Base-by-base conservation (phyloP, 2,797 vertebrate species). In the Bovichtus variegatus region DNA sequence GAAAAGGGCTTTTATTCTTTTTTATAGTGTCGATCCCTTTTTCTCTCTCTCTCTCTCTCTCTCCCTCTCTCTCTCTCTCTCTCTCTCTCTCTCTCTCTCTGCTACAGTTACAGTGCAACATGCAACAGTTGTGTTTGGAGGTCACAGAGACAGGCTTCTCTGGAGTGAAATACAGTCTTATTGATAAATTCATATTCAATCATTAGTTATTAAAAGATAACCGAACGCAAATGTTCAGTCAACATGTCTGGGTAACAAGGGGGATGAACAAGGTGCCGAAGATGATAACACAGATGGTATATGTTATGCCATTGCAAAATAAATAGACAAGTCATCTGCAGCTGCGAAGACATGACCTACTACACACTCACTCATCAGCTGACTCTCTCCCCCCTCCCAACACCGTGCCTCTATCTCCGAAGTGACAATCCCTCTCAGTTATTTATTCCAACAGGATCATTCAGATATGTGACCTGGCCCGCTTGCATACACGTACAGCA, bases 381-480 rank as follows among this genome's bases (percentile, higher is more conserved):
- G 78, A 78, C 55, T 4, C 66, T 18, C 55, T 46, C 21, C 62
- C 10, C 0, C n/a, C 50, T 6, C 10, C 43, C 8, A 6, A 9
- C 23, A 21, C 60, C 41, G n/a, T 69, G 40, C 34, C 63, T 44
- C 74, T 71, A 43, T 74, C 68, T 76, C 46, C 83, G 74, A 83
- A 81, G 87, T 89, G 88, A 85, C 76, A 84, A 86, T 88, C 78
- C 83, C 68, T 76, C 80, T 51, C 79, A 53, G 91, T 87, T 92
- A 91, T 92, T 92, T 89, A 85, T 93, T 93, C 87, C 85, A 79
- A 29, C 82, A 53, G 67, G 83, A 85, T 91, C 82, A 89, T 49
- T 81, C 38, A 62, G 79, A 86, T 85, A 86, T 85, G 79, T 81
- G 86, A 84, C 84, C 82, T 49, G 72, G 69, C 29, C 44, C 5